Evolutionary conservation across 2,888 invertebrate genomes (phyloP).

Genomic region (Isoperla grammatica): DNA sequence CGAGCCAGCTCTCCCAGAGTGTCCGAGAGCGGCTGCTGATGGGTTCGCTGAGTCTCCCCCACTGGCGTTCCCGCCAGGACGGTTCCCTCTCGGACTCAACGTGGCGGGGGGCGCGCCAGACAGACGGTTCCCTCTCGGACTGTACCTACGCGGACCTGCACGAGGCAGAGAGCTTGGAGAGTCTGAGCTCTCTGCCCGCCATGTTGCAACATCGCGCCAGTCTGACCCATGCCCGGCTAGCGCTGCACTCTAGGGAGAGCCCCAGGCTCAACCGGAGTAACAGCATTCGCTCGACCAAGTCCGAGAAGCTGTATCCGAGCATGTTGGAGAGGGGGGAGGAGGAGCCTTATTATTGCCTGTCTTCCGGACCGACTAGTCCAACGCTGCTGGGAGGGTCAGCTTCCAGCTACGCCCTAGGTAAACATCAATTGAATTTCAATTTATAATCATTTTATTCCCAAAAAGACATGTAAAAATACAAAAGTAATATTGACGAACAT

Average conservation of each 20-base stretch:
- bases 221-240: constrained; percentile 55
- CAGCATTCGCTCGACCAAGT: constrained; percentile 94
- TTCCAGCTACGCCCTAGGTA: no score
- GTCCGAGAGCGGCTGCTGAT: constrained; percentile 76
- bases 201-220: constrained; percentile 64
- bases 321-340: constrained; percentile 81
- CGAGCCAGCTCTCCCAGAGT: constrained; percentile 79
- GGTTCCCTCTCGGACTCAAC: constrained; percentile 51
- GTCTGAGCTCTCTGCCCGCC: constrained; percentile 51
- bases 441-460: no score
- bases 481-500: no score
- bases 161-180: constrained; percentile 81
- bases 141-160: constrained; percentile 61
- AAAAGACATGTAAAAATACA: no score
- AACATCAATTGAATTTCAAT: no score
- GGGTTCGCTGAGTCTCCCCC: constrained; percentile 82
- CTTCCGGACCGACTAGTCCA: constrained; percentile 67
- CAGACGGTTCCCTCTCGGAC: constrained; percentile 71
- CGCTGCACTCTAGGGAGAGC: constrained; percentile 49
- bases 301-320: constrained; percentile 89
- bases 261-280: constrained; percentile 78
- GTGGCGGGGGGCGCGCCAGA: constrained; percentile 28
- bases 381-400: constrained; percentile 43
- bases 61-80: constrained; percentile 61
- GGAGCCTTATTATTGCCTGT: constrained; percentile 78